These are phyloP conservation scores for Pogonophryne albipinna DNA, from an alignment of 2,797 vertebrate genomes.

Conservation along the genomic window DNA sequence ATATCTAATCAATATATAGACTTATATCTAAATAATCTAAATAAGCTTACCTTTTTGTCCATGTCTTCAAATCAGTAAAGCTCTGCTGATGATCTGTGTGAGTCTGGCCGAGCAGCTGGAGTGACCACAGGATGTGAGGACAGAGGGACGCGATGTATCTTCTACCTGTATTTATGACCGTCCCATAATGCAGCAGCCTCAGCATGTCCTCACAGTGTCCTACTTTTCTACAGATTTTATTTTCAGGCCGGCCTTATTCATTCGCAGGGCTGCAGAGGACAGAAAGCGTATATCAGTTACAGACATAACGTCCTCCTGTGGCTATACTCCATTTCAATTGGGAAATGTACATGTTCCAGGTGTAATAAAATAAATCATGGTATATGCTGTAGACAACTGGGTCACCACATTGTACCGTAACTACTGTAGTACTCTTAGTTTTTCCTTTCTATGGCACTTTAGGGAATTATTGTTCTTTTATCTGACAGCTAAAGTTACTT, in stretches of 20 bases:
- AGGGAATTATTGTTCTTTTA: not conserved
- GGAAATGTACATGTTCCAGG: not conserved
- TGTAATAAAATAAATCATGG: not conserved
- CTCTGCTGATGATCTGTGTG: conserved; percentile 34
- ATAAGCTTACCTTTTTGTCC: conserved; percentile 68
- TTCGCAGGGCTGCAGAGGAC: conserved; percentile 30
- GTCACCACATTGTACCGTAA: not conserved
- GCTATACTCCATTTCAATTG: not conserved
- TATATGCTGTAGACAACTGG: not conserved
- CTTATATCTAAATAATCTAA: too few relatives aligned
- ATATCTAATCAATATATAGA: too few relatives aligned
- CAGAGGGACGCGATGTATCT: conserved; percentile 46
- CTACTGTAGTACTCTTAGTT: too few relatives aligned
- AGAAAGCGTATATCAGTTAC: conserved; percentile 21
- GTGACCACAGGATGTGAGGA: conserved; percentile 29
- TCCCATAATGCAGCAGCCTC: conserved; percentile 73
- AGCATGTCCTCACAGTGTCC: conserved; percentile 75
- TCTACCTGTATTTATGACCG: conserved; percentile 76
- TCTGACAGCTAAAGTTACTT: not conserved
- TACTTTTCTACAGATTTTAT: conserved; percentile 68
- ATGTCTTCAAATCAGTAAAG: conserved; percentile 38
- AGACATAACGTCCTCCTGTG: not conserved
- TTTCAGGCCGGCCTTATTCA: conserved; percentile 75
- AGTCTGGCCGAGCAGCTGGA: conserved; percentile 29
- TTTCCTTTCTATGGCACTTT: not conserved